Base-by-base conservation (phyloP, 2,113 vertebrate species). In the Pseudorectes ferrugineus region DNA sequence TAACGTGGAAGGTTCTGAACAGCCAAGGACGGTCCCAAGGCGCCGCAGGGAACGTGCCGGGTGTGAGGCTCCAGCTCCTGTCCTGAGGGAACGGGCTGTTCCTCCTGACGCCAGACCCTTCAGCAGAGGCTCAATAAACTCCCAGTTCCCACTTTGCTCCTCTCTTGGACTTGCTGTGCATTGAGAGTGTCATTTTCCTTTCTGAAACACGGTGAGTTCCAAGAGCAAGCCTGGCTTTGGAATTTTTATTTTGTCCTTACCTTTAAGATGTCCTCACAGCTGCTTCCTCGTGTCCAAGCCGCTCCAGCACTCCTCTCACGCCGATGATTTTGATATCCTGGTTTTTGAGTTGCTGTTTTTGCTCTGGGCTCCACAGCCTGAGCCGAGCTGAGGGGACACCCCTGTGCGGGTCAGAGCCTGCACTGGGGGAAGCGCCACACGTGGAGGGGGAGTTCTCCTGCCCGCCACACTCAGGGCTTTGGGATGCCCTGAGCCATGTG, bases 401-500 rank as follows among this genome's bases (percentile, higher is more conserved):
- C 80, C 31, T 15, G 36, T 6, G 13, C 91, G 63, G 78, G 18
- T 26, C 16, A 12, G 35, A 68, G n/a, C 66, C 70, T 24, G 67
- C n/a, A 38, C n/a, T 38, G 20, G 61, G 54, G 77, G 33, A 45
- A 26, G 36, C 2, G 0, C 54, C 14, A 8, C 26, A 2, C n/a
- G 4, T 23, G 45, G 18, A 48, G 4, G 29, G 3, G 42, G 45
- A 33, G 5, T n/a, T 61, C 68, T 61, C 28, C 49, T 65, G 4
- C 46, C 63, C 1, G 1, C 54, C 72, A 18, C 29, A 19, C 72
- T 24, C 73, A 17, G 70, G 36, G 49, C 73, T 73, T 21, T 67
- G 7, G 73, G 73, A 16, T 11, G n/a, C n/a, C 22, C 2, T 5
- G 46, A 38, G 35, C 26, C 0, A 0, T 3, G 42, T 46, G 38